Percentiles rank a stretch among this genome's conserved stretches.
These are phyloP conservation scores for Atractosteus spatula DNA, from an alignment of 2,113 vertebrate species.

Conservation along the genomic window DNA sequence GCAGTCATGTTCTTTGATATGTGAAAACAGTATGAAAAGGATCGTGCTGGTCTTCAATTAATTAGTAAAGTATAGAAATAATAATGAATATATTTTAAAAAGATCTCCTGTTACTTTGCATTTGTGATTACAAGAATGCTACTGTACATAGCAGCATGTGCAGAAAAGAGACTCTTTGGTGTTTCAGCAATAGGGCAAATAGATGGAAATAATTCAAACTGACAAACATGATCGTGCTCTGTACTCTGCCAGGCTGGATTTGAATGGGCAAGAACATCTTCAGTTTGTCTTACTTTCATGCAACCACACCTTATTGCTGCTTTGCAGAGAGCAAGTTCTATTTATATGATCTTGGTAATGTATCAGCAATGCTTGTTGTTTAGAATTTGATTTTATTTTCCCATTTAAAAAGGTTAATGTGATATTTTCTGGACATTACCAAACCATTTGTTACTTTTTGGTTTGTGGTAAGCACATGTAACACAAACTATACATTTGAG, in stretches of 20 bases:
- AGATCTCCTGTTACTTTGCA: too few species aligned
- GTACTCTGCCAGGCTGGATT: constrained; percentile 51
- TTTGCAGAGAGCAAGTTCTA: constrained; percentile 29
- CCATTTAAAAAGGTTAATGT: constrained; percentile 29
- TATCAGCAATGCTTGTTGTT: constrained; percentile 47
- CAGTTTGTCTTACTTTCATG: constrained; percentile 36
- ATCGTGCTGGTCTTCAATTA: neutral
- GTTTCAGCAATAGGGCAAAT: constrained; percentile 38
- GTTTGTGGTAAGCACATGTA: too few species aligned
- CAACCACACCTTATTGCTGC: constrained; percentile 46
- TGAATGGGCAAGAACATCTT: constrained; percentile 22
- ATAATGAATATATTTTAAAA: too few species aligned
- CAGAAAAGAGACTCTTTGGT: neutral
- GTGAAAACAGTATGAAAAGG: neutral
- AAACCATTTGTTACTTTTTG: too few species aligned
- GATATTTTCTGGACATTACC: constrained; percentile 16
- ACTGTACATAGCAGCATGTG: too few species aligned
- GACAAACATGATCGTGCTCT: constrained; percentile 54
- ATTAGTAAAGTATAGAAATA: neutral
- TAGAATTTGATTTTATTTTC: constrained; percentile 19
- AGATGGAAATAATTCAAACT: constrained; percentile 48
- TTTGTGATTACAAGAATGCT: too few species aligned
- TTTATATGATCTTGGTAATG: constrained; percentile 60
- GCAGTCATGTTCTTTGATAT: too few species aligned
- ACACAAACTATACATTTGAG: too few species aligned